Evolutionary conservation across 2,113 vertebrate species (phyloP).

Genomic region (Callocephalon fimbriatum): DNA sequence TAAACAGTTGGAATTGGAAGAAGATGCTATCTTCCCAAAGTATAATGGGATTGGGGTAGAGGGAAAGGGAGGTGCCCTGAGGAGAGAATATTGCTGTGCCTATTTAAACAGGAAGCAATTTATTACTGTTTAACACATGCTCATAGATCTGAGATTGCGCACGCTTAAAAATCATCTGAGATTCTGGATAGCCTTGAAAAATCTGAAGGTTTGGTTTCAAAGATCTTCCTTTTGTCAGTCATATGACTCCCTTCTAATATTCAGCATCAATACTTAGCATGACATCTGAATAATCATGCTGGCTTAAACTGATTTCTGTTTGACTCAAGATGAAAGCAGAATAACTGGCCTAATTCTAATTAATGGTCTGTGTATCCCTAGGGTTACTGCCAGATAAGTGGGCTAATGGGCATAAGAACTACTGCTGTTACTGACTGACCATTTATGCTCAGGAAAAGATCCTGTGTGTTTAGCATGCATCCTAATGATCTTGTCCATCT

Average conservation of each 20-base stretch:
- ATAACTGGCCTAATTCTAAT: neutral
- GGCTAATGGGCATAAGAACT: neutral
- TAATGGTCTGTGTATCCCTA: neutral
- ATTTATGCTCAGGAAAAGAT: neutral
- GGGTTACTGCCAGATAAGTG: neutral
- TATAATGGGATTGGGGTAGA: neutral
- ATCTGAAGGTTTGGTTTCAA: neutral
- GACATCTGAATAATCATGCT: neutral
- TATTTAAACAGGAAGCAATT: slow-evolving; percentile 38
- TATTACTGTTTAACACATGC: neutral
- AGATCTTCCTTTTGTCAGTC: neutral
- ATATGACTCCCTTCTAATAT: neutral
- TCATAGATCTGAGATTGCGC: neutral
- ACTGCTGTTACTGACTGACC: neutral
- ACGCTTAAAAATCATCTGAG: neutral
- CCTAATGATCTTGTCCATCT: neutral
- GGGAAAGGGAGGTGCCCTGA: neutral
- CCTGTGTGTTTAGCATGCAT: neutral
- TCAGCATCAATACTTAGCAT: neutral
- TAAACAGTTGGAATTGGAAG: neutral
- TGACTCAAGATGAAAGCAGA: neutral
- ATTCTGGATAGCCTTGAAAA: neutral
- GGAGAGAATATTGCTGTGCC: neutral
- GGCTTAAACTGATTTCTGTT: neutral
- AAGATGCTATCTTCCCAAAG: neutral